Evolutionary conservation across 2,113 vertebrate genomes (phyloP).

Genomic region (Plestiodon gilberti): DNA sequence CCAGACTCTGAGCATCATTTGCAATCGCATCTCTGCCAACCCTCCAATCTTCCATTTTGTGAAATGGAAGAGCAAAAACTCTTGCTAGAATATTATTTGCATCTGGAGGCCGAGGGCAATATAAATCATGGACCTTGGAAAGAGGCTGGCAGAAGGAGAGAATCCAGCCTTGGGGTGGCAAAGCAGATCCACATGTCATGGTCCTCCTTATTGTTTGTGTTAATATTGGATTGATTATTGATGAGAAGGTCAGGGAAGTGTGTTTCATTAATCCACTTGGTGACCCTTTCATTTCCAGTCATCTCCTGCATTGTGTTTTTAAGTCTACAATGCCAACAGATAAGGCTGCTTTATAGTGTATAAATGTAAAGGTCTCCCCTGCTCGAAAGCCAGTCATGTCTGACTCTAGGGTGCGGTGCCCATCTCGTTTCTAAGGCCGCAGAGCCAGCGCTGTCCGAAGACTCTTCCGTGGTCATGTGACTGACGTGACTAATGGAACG

Average conservation of each 20-base stretch:
- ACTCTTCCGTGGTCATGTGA: no score
- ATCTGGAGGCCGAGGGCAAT: neutral
- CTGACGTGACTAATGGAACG: no score
- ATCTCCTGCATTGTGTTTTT: neutral
- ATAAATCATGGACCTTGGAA: neutral
- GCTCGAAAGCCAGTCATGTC: no score
- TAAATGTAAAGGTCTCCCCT: no score
- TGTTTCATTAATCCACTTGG: neutral
- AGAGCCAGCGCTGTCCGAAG: no score
- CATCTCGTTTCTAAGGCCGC: no score
- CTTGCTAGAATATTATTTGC: neutral
- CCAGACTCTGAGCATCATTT: neutral
- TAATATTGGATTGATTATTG: constrained; percentile 13
- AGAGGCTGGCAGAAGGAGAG: neutral
- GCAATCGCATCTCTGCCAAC: neutral
- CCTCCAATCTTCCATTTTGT: neutral
- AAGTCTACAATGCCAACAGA: neutral
- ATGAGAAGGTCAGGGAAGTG: neutral
- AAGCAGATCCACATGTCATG: constrained; percentile 4
- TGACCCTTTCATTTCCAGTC: neutral
- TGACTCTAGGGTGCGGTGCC: no score
- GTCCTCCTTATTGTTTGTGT: neutral
- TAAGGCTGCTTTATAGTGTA: no score
- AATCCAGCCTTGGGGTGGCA: constrained; percentile 14
- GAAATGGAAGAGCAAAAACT: neutral